Conservation (phyloP, 2,888 invertebrate genomes). For the Drosophila kokeensis region DNA sequence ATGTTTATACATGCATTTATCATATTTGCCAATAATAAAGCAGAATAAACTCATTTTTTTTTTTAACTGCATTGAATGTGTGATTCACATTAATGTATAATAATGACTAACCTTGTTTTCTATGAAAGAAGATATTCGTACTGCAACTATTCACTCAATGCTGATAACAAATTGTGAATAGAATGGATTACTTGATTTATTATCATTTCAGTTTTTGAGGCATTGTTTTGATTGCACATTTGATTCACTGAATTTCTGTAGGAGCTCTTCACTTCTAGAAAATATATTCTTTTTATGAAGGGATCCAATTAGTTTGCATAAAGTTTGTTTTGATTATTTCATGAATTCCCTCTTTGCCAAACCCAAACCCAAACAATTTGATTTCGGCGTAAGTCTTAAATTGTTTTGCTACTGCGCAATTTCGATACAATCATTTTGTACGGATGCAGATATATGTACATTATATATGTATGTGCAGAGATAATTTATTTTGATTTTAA, state of each 20-base stretch:
- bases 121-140: neutral
- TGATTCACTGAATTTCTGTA: neutral
- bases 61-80: neutral
- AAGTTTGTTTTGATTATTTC: slow-evolving; percentile 21
- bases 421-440: slow-evolving; percentile 4
- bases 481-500: neutral
- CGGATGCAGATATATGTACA: neutral
- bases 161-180: neutral
- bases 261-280: neutral
- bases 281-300: slow-evolving; percentile 14
- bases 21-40: neutral
- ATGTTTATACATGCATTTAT: neutral
- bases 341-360: neutral
- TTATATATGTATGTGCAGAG: neutral
- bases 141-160: neutral
- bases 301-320: slow-evolving; percentile 5
- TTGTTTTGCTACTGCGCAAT: slow-evolving; percentile 51
- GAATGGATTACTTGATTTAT: neutral
- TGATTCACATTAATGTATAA: neutral
- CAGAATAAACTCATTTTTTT: neutral
- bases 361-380: slow-evolving; percentile 1
- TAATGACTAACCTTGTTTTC: slow-evolving; percentile 1
- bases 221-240: neutral
- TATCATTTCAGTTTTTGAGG: neutral
- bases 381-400: slow-evolving; percentile 41